Evolutionary conservation across 2,113 vertebrate species (phyloP), one percentile per base, ranked within the genome.

Genomic region (Cygnus atratus): DNA sequence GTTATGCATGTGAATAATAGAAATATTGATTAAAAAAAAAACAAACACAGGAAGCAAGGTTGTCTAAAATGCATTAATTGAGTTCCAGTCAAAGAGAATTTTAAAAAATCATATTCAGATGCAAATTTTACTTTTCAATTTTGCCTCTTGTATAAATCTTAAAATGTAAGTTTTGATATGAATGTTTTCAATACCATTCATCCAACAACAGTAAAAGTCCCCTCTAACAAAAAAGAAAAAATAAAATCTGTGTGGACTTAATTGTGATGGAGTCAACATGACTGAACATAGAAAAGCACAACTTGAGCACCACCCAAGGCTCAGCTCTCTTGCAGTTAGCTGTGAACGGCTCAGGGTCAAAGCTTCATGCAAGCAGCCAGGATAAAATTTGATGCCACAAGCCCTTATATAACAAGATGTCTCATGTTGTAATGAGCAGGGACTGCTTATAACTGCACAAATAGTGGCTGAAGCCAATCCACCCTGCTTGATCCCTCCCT

Each of bases 91-190:
- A 54, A 66, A 70, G 31, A 63, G 28, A 77, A n/a, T 22, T 31
- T 17, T 4, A 0, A 62, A 55, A 68, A 59, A 25, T 3, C 48
- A 82, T 6, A 21, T 77, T 62, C 13, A 22, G 35, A 46, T 9
- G 9, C 5, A 67, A 79, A 52, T 14, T 13, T 24, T 12, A n/a
- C 39, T 39, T 83, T 66, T 59, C 11, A 75, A 79, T 58, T 43
- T 35, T 1, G 2, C 26, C 13, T 57, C 22, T 52, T n/a, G 18
- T 15, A 57, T 25, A 66, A 48, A 67, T 22, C 5, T 54, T 12
- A 70, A 77, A 66, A 21, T 0, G 0, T 5, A 80, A 31, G 6
- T n/a, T 85, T 33, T 58, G 31, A 35, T 1, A 1, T 10, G 8
- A 75, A 68, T 0, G 1, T 44, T 86, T 91, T 37, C 41, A 5